Evolutionary conservation across 2,888 invertebrate genomes (phyloP).

Genomic region (Amorpha juglandis): DNA sequence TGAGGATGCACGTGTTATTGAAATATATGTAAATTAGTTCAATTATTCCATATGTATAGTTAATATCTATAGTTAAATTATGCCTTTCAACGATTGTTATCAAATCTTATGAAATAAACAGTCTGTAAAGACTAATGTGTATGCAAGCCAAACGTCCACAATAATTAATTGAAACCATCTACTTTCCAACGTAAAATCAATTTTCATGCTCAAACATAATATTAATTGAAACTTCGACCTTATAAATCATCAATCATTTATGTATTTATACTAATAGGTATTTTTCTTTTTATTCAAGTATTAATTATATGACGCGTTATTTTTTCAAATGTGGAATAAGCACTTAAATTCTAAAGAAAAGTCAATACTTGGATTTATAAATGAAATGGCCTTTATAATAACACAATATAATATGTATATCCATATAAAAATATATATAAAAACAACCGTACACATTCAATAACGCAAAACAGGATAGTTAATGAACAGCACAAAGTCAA

Average conservation of each 20-base stretch:
- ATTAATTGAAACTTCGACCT: slow-evolving; percentile 17
- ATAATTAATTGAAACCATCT: not conserved
- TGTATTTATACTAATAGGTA: not conserved
- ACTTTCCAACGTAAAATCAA: slow-evolving; percentile 8
- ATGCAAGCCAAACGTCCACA: not conserved
- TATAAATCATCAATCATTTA: slow-evolving; percentile 20
- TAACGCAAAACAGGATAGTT: too few species aligned
- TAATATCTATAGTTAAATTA: too few species aligned
- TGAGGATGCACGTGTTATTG: not conserved
- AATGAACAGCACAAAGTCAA: too few species aligned
- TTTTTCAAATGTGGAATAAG: too few species aligned
- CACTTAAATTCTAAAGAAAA: too few species aligned
- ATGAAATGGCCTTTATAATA: too few species aligned
- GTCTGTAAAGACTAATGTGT: not conserved
- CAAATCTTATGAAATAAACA: not conserved
- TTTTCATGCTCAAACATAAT: slow-evolving; percentile 10
- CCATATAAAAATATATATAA: too few species aligned
- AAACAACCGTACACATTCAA: too few species aligned
- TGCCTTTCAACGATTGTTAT: not conserved
- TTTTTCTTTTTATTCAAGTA: too few species aligned
- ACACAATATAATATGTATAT: too few species aligned
- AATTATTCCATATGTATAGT: not conserved
- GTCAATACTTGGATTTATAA: too few species aligned
- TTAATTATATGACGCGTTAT: too few species aligned
- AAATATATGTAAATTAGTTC: not conserved